Percentiles rank a stretch among this genome's conserved stretches.
phyloP scores from a whole-genome alignment of 2,113 vertebrate genomes.

The Tragulus kanchil region DNA sequence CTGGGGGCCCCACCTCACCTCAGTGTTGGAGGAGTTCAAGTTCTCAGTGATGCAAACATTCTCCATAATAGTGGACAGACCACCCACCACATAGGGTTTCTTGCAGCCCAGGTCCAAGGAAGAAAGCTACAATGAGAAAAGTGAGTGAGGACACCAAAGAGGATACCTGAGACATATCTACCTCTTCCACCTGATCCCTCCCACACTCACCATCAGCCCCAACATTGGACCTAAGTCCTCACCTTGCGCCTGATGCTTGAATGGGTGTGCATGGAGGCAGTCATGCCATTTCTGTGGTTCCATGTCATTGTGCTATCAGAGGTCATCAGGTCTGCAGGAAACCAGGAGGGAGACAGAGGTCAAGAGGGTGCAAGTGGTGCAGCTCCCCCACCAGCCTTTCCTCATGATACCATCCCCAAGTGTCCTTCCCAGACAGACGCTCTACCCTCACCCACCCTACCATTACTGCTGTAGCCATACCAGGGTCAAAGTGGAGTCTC shows the following conservation, averaged over 20 bases:
- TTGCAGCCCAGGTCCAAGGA: slow-evolving; percentile 90
- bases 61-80: slow-evolving; percentile 84
- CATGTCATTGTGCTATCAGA: slow-evolving; percentile 88
- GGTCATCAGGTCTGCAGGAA: slow-evolving; percentile 85
- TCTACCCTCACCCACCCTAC: background rate
- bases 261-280: slow-evolving; percentile 89
- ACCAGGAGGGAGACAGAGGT: background rate
- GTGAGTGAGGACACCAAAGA: background rate
- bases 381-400: background rate
- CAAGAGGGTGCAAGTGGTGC: background rate
- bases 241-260: slow-evolving; percentile 90
- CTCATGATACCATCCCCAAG: background rate
- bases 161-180: background rate
- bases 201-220: background rate
- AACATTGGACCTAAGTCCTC: background rate
- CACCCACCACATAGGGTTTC: slow-evolving; percentile 89
- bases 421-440: background rate
- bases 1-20: slow-evolving; percentile 68
- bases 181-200: background rate
- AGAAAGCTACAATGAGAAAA: slow-evolving; percentile 70
- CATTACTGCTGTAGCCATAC: background rate
- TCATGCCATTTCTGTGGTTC: slow-evolving; percentile 88
- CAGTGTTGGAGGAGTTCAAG: slow-evolving; percentile 90
- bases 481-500: slow-evolving; percentile 87
- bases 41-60: slow-evolving; percentile 88